Conservation (phyloP, 2,888 invertebrate genomes). For the Limnephilus rhombicus region DNA sequence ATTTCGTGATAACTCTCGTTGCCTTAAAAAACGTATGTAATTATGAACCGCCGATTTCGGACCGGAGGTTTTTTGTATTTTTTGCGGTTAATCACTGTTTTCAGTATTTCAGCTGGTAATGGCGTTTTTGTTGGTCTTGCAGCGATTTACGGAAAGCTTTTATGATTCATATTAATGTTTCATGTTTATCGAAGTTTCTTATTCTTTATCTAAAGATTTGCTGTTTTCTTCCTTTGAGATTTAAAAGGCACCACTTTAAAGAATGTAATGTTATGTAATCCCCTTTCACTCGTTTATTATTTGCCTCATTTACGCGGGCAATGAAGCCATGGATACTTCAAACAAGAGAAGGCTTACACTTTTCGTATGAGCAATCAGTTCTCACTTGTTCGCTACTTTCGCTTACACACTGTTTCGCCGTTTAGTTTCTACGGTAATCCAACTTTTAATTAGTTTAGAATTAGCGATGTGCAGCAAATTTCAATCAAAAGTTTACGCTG, state of each 20-base stretch:
- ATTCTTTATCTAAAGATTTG: background rate
- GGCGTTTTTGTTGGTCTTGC: background rate
- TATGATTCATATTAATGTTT: background rate
- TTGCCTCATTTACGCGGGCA: background rate
- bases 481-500: background rate
- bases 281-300: background rate
- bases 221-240: background rate
- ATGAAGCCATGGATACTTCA: background rate
- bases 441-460: background rate
- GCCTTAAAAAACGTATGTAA: background rate
- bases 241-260: background rate
- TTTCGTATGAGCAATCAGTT: background rate
- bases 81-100: background rate
- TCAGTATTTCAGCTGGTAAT: background rate
- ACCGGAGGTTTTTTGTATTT: background rate
- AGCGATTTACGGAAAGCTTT: background rate
- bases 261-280: background rate
- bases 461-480: background rate
- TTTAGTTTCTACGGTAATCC: background rate
- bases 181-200: background rate
- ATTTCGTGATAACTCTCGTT: background rate
- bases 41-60: background rate
- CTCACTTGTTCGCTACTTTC: background rate
- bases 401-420: background rate
- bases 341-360: background rate